These are phyloP conservation scores for Apodemia duryi DNA, from an alignment of 2,888 invertebrate species.

Conservation along the genomic window DNA sequence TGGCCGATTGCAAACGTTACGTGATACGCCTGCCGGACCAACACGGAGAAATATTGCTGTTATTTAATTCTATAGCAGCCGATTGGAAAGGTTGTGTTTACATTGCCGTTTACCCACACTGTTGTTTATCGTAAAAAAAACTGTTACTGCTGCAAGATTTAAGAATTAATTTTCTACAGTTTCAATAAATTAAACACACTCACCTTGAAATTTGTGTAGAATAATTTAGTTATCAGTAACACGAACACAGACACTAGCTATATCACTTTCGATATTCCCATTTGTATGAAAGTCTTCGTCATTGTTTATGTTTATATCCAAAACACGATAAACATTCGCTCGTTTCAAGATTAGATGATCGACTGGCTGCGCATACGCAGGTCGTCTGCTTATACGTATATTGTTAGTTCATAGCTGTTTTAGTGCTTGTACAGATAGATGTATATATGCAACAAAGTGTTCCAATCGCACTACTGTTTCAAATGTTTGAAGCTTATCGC, in stretches of 20 bases:
- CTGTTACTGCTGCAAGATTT: background rate
- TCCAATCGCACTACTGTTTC: conserved; percentile 7
- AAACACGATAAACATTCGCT: conserved; percentile 24
- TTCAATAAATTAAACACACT: background rate
- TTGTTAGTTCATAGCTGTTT: conserved; percentile 3
- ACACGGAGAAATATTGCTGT: no score
- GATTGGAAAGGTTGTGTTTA: background rate
- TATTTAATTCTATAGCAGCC: no score
- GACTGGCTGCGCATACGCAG: conserved; percentile 31
- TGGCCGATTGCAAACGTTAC: no score
- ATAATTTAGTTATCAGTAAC: background rate
- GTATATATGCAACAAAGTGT: conserved; percentile 14
- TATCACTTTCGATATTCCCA: conserved; percentile 15
- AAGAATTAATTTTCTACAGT: background rate
- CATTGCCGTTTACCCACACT: background rate
- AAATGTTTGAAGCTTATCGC: background rate
- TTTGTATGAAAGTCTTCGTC: conserved; percentile 17
- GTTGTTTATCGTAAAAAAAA: background rate
- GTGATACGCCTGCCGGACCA: no score
- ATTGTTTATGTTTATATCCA: conserved; percentile 23
- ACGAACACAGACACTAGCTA: conserved; percentile 13
- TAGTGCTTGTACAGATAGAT: conserved; percentile 18
- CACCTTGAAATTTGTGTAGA: conserved; percentile 8
- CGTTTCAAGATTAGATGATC: conserved; percentile 31
- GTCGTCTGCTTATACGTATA: conserved; percentile 28